Evolutionary conservation across 1,140 invertebrate genomes (phyloP).

Genomic region (Xylocopa sonorina): DNA sequence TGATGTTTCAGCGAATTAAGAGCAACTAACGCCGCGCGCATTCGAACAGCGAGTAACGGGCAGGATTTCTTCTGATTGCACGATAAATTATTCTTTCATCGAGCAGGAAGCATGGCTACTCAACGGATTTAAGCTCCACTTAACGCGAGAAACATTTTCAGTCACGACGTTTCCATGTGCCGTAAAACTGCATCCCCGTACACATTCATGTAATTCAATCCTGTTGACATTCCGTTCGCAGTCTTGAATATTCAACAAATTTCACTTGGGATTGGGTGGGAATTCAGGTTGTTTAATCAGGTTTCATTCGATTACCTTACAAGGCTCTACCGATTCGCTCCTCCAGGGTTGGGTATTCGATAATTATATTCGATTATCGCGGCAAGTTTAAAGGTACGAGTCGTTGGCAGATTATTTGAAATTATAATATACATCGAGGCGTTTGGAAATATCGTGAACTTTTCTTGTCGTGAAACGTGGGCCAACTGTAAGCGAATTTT

Average conservation of each 20-base stretch:
- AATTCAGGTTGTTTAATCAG: background rate
- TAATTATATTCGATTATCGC: background rate
- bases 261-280: background rate
- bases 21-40: too few species aligned
- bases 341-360: background rate
- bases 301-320: background rate
- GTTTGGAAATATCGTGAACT: too few species aligned
- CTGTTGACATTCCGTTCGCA: background rate
- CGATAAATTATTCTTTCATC: background rate
- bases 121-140: background rate
- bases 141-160: background rate
- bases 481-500: too few species aligned
- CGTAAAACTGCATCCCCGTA: background rate
- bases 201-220: background rate
- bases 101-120: background rate
- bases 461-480: too few species aligned
- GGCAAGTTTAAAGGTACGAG: background rate
- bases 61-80: too few species aligned
- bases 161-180: background rate
- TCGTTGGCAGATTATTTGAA: too few species aligned
- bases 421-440: too few species aligned
- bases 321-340: slow-evolving; percentile 15
- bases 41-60: too few species aligned
- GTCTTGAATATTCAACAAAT: slow-evolving; percentile 13
- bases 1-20: too few species aligned